Evolutionary conservation across 2,113 vertebrate genomes (phyloP), one percentile per base, ranked within the genome.

Genomic region (Hippocampus abdominalis): DNA sequence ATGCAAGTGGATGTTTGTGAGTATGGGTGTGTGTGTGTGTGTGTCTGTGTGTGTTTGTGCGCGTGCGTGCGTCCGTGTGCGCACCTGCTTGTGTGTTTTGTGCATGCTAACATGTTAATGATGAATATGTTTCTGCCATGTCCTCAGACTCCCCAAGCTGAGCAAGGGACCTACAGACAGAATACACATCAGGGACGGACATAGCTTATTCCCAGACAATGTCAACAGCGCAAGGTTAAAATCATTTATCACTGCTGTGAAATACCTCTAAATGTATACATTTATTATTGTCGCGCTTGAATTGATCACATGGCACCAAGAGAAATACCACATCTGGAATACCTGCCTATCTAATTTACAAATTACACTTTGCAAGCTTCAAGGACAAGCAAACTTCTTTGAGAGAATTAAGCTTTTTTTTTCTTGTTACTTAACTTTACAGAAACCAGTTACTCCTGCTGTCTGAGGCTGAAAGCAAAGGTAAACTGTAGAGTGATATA

Each of bases 211-310:
- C 84, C 86, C 84, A 83, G 89, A 90, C 90, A 92, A 92, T 91
- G 90, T 91, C 91, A 92, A 91, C 89, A 92, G 91, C 90, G 90
- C 89, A 93, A 92, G 91, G 91, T 90, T 90, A 90, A 93, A 92
- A 92, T 91, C 84, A 92, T 92, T 93, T 90, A 89, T 93, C 90
- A 92, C 85, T 40, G 61, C 72, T 36, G 86, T 66, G 80, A 89
- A 91, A 92, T 90, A 87, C 70, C 87, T 89, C 89, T 87, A 89
- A 92, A 93, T 90, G 89, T 91, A 91, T 92, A 92, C 90, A 92
- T 93, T 93, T 92, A 92, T 93, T 93, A 92, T 92, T 90, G 91
- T 92, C 90, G 79, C 65, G 3, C 84, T 92, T 91, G 92, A 91
- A 92, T 91, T 91, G 91, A 92, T 91, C 81, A 56, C 86, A 49